Conservation (phyloP, 2,113 vertebrate species). For the Burhinus oedicnemus region DNA sequence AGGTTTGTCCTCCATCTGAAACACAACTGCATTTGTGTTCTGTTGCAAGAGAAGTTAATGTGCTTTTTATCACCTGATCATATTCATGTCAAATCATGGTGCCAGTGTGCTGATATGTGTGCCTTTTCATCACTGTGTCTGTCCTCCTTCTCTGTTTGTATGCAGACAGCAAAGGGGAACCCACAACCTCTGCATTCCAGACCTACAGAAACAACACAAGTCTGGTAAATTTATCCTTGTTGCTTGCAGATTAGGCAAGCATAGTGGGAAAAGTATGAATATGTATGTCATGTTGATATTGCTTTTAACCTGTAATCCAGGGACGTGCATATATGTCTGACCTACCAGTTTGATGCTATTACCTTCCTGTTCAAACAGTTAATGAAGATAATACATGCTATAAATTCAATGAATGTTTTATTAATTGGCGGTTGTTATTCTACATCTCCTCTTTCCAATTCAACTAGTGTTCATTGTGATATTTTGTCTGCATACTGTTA, state of each 20-base stretch:
- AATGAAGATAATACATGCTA: not conserved
- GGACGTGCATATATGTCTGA: not conserved
- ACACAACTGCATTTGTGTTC: not conserved
- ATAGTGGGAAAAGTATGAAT: too few relatives aligned
- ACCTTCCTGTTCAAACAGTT: not conserved
- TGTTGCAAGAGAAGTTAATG: not conserved
- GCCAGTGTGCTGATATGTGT: not conserved
- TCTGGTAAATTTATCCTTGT: not conserved
- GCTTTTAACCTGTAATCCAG: not conserved
- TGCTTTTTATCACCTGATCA: not conserved
- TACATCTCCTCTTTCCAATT: not conserved
- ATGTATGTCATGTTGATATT: not conserved
- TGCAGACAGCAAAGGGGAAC: not conserved
- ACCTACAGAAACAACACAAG: not conserved
- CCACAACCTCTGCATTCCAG: not conserved
- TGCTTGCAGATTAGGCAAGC: not conserved
- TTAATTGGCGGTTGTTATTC: not conserved
- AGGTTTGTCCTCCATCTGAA: not conserved
- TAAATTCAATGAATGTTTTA: not conserved
- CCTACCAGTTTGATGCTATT: not conserved
- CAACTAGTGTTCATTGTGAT: not conserved
- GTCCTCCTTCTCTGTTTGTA: not conserved
- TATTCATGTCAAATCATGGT: not conserved
- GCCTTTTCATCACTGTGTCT: not conserved
- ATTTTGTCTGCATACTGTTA: not conserved